Conservation (phyloP, 2,113 vertebrate species). For the Lycocorax pyrrhopterus region DNA sequence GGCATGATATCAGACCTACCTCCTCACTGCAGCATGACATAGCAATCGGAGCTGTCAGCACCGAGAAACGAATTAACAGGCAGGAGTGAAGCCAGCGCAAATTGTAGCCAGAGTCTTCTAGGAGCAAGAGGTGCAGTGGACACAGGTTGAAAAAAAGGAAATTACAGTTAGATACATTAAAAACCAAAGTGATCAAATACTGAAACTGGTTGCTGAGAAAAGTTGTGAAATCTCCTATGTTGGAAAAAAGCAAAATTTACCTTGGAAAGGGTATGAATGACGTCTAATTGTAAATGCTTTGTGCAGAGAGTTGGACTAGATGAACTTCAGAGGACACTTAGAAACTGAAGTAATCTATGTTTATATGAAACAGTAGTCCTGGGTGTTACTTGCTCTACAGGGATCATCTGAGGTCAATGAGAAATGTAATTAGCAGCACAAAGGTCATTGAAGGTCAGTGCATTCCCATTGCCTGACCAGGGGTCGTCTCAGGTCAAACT, state of each 20-base stretch:
- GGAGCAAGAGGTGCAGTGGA: not conserved
- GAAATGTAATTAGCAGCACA: not conserved
- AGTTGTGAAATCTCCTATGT: not conserved
- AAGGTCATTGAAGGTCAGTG: not conserved
- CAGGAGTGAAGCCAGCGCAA: not conserved
- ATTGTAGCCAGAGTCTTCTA: not conserved
- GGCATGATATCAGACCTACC: not conserved
- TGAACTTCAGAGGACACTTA: not conserved
- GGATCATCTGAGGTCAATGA: not conserved
- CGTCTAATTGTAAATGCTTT: not conserved
- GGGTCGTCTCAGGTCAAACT: not conserved
- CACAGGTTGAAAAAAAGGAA: not conserved
- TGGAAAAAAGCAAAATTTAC: not conserved
- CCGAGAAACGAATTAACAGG: not conserved
- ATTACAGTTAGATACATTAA: not conserved
- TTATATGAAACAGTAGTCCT: not conserved
- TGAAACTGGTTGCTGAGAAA: not conserved
- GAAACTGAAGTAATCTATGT: not conserved
- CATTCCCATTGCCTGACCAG: not conserved
- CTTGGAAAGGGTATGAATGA: not conserved
- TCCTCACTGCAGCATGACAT: not conserved
- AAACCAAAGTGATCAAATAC: not conserved
- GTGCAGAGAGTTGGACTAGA: not conserved
- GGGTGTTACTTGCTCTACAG: not conserved
- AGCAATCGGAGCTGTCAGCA: not conserved